Conservation (phyloP, 2,888 invertebrate species). For the Myopa testacea region DNA sequence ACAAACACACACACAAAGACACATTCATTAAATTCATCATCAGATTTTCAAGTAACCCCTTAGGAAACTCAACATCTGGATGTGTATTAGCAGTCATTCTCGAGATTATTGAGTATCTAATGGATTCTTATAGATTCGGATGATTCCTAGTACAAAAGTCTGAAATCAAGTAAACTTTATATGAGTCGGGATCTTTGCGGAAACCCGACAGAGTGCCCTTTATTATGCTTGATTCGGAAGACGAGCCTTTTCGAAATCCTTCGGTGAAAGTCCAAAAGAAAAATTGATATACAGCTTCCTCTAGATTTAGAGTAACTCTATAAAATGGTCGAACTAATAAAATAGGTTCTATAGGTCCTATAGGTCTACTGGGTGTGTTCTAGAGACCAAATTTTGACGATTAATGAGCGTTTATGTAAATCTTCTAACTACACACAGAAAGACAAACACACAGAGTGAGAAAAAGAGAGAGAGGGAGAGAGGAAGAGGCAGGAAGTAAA, state of each 20-base stretch:
- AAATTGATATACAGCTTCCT: no score
- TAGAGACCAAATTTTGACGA: conserved; percentile 36
- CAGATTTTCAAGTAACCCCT: not conserved
- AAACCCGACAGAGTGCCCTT: no score
- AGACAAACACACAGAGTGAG: not conserved
- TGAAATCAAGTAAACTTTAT: no score
- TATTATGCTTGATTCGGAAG: no score
- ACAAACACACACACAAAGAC: not conserved
- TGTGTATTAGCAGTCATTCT: not conserved
- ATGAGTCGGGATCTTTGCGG: no score
- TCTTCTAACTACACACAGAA: conserved; percentile 19
- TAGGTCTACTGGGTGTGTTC: not conserved
- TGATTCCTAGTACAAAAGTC: no score
- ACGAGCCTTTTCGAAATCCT: no score
- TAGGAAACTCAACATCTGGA: not conserved
- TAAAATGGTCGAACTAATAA: not conserved
- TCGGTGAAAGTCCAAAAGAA: no score
- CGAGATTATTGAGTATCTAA: not conserved
- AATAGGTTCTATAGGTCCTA: not conserved
- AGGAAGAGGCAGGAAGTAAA: not conserved
- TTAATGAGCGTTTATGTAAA: conserved; percentile 46
- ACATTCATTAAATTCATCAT: not conserved
- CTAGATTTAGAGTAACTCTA: no score
- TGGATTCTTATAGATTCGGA: not conserved
- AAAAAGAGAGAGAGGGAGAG: not conserved